Base-by-base conservation (phyloP, 2,113 vertebrate species). In the Baryphthengus martii region DNA sequence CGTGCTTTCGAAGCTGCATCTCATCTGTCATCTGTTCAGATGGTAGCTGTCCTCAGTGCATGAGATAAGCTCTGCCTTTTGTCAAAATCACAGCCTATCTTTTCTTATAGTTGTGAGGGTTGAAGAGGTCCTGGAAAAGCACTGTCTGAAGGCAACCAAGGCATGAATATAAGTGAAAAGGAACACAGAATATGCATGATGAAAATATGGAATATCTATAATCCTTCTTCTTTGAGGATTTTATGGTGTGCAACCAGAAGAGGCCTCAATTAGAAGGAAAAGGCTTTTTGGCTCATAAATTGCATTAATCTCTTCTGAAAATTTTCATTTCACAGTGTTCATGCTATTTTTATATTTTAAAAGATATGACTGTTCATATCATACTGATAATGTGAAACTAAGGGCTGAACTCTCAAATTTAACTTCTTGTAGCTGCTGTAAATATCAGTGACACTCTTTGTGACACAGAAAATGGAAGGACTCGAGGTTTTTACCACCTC, bases 31-130 rank as follows among this genome's bases (percentile, higher is more conserved):
- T 23, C 28, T 39, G 16, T 66, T 74, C 68, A 81, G 11, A 23
- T 17, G 5, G 21, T 25, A 33, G 1, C 10, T 63, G 39, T 17
- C 13, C 33, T 62, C 3, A 0, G 5, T 18, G 23, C 25, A 8
- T 2, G 29, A 61, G 13, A 53, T 90, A 67, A 59, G 15, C 35
- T 53, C 21, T 87, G 29, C 26, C 17, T 29, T 74, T 20, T 55
- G 21, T 23, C 2, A 0, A 12, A 63, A 29, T 9, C 2, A 0
- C 13, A 25, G 13, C 9, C 6, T 35, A 29, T 24, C 20, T 16
- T 68, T 84, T 74, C 6, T 7, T 25, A 15, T 2, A 9, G 7
- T 13, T 63, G 4, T 3, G 8, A 61, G 11, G 4, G 44, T 3
- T 75, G 23, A 71, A 33, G 23, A 53, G 6, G 7, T 74, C 25